These are phyloP conservation scores for Agelas oroides DNA, from an alignment of 37 sponge, comb jelly and placozoan genomes.

Conservation along the genomic window DNA sequence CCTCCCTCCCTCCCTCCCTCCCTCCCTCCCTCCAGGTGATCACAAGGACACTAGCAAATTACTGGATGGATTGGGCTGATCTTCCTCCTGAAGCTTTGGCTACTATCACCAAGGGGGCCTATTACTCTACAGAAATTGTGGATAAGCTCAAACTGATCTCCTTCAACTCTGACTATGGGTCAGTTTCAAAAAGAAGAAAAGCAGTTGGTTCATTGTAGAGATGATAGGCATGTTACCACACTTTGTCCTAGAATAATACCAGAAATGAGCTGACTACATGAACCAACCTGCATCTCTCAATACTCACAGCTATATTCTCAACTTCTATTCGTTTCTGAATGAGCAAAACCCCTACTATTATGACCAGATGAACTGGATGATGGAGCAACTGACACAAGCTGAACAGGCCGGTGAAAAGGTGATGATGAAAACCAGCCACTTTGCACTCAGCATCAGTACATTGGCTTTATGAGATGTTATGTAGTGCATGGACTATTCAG, in stretches of 20 bases:
- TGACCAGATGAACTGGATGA: constrained; percentile 59
- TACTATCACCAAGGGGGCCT: constrained; percentile 63
- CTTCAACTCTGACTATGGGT: constrained; percentile 84
- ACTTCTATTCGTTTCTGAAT: constrained; percentile 79
- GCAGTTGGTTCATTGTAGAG: no score
- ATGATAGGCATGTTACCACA: no score
- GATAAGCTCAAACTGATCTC: constrained; percentile 67
- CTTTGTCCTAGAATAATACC: no score
- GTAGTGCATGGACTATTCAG: no score
- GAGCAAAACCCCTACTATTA: constrained; percentile 31
- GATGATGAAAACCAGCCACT: no score
- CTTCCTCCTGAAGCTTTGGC: constrained; percentile 36
- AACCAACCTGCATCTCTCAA: no score
- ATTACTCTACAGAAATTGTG: constrained; percentile 62
- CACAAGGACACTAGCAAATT: constrained; percentile 40
- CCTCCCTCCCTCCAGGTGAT: constrained; percentile 37
- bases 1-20: not conserved
- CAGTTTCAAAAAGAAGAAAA: no score
- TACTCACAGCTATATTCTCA: constrained; percentile 61
- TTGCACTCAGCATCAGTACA: no score
- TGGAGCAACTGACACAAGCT: constrained; percentile 44
- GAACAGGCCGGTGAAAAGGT: constrained; percentile 66
- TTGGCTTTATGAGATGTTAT: no score
- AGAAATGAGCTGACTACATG: no score
- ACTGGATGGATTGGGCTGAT: constrained; percentile 65